Evolutionary conservation across 2,888 invertebrate species (phyloP).

Genomic region (Biston betularia): DNA sequence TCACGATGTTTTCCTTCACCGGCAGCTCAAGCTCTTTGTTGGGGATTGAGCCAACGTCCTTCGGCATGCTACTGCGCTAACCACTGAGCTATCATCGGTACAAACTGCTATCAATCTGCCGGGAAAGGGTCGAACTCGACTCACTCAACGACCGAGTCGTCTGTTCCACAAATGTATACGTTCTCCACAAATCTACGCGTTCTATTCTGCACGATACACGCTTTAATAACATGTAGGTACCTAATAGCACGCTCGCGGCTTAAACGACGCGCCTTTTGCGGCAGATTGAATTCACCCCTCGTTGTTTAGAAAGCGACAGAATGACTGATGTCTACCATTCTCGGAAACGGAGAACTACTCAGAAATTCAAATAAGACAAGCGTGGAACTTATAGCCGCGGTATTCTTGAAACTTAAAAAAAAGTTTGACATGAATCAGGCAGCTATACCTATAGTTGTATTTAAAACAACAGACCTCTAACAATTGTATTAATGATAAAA

Average conservation of each 20-base stretch:
- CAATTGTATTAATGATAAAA: too few species aligned
- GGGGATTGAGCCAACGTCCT: too few species aligned
- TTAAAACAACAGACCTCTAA: too few species aligned
- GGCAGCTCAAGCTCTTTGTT: too few species aligned
- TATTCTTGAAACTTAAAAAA: background rate
- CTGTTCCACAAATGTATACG: background rate
- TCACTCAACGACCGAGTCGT: too few species aligned
- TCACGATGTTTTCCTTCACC: too few species aligned
- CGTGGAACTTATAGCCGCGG: background rate
- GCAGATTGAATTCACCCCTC: constrained; percentile 32
- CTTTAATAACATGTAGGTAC: constrained; percentile 28
- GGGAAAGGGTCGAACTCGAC: too few species aligned
- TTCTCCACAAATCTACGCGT: background rate
- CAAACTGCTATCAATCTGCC: too few species aligned
- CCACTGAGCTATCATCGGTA: too few species aligned
- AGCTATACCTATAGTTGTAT: too few species aligned
- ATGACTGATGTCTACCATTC: constrained; percentile 24
- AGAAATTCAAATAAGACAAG: constrained; percentile 17
- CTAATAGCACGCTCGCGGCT: constrained; percentile 22
- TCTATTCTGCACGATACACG: constrained; percentile 4
- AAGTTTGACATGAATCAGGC: too few species aligned
- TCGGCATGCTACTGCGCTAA: too few species aligned
- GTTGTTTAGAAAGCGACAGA: constrained; percentile 24
- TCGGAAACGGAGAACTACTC: constrained; percentile 23
- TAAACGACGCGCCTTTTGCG: constrained; percentile 23